Evolutionary conservation across 2,888 invertebrate species (phyloP).

Genomic region (Ferrisia virgata): DNA sequence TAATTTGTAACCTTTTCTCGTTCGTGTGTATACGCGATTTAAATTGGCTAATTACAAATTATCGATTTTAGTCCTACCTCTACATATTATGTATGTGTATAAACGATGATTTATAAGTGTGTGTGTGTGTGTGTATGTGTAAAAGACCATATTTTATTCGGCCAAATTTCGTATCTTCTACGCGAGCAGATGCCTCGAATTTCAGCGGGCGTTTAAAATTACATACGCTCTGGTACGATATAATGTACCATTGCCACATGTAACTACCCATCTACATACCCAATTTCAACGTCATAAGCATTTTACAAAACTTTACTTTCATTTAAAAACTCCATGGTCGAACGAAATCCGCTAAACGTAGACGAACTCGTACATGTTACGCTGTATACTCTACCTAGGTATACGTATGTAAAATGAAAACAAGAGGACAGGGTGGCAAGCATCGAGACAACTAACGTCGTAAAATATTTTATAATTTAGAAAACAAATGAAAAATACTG

Average conservation of each 20-base stretch:
- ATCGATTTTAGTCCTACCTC: not conserved
- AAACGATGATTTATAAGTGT: not conserved
- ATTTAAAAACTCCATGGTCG: not conserved
- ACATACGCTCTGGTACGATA: not conserved
- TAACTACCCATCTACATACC: not conserved
- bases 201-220: not conserved
- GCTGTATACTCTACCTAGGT: too few species aligned
- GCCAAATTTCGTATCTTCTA: not conserved
- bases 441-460: not conserved
- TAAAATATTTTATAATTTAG: conserved; percentile 13
- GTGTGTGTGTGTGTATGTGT: not conserved
- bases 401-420: too few species aligned
- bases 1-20: not conserved
- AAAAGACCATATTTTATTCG: not conserved
- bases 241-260: not conserved
- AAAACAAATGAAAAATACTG: conserved; percentile 3
- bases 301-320: not conserved
- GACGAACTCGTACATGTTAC: not conserved
- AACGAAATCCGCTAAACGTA: not conserved
- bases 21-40: not conserved
- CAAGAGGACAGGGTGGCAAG: too few species aligned
- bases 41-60: not conserved
- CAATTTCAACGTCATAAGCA: not conserved
- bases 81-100: not conserved
- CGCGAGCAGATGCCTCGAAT: not conserved